These are phyloP conservation scores for Enchytraeus crypticus DNA, from an alignment of 2,888 invertebrate genomes.

Conservation along the genomic window DNA sequence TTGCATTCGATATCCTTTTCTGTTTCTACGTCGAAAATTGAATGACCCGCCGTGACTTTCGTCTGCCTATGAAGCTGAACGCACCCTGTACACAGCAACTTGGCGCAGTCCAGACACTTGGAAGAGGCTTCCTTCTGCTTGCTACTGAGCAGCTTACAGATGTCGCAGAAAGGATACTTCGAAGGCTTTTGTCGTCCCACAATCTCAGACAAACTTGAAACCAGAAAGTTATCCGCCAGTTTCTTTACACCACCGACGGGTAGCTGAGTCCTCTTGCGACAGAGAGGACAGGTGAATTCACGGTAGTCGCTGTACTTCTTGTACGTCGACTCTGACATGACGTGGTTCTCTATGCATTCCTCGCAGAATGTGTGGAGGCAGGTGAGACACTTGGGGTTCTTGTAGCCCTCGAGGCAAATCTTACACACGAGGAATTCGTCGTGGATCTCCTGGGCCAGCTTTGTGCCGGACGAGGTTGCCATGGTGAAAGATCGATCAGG, in stretches of 20 bases:
- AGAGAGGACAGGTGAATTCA: constrained; percentile 49
- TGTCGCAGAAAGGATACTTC: constrained; percentile 48
- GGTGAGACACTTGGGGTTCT: constrained; percentile 47
- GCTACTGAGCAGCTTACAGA: constrained; percentile 45
- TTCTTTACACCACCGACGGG: constrained; percentile 49
- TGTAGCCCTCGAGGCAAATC: constrained; percentile 48
- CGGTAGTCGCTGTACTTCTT: constrained; percentile 49
- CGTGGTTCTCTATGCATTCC: constrained; percentile 47
- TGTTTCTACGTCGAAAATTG: constrained; percentile 48
- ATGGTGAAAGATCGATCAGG: too few species aligned
- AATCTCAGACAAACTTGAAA: constrained; percentile 45
- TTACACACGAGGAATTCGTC: constrained; percentile 49
- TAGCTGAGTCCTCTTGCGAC: constrained; percentile 48
- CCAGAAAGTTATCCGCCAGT: constrained; percentile 49
- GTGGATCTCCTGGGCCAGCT: constrained; percentile 48
- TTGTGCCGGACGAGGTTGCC: constrained; percentile 15
- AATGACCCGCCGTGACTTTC: constrained; percentile 47
- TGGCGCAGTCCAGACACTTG: constrained; percentile 49
- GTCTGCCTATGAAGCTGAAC: constrained; percentile 46
- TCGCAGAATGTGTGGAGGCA: constrained; percentile 49
- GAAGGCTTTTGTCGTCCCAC: constrained; percentile 43
- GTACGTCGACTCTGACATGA: constrained; percentile 47
- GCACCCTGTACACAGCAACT: constrained; percentile 46
- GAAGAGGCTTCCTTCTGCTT: constrained; percentile 46
- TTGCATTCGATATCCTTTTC: constrained; percentile 50